Evolutionary conservation across 2,888 invertebrate genomes (phyloP), one percentile per base, ranked within the genome.

Genomic region (Trypoxylon attenuatum): DNA sequence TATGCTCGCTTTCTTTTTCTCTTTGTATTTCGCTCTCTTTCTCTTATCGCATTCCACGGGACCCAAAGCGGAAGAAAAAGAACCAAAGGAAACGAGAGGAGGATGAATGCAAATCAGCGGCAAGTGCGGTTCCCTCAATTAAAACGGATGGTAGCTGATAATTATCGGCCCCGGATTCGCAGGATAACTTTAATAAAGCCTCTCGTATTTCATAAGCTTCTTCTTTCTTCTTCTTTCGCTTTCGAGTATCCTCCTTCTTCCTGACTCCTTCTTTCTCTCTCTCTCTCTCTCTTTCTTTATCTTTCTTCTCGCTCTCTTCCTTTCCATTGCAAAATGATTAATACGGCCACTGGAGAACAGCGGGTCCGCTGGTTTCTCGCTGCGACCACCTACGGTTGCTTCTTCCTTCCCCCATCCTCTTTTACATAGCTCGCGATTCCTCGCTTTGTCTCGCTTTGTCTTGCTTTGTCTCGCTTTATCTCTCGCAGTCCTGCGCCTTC

Each of bases 141-240:
- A 72, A 72, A 69, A 66, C 63, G 55, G 65, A 60, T 67, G 71
- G 69, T 71, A 72, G 71, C 69, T 52, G 71, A 73, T 76, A 77
- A 79, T 77, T 77, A 79, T 76, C 70, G 64, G 51, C 54, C 51
- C 46, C 33, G 54, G 33, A 63, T 68, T 73, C 72, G 71, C 76
- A 74, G 76, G 76, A 81, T 79, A 73, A 73, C 69, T 78, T 78
- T 79, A 81, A 81, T 78, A 78, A 80, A 80, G 77, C 73, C 73
- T 76, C 77, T 78, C 79, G 80, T 79, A 80, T 81, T 81, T 82
- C 77, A 79, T 68, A 55, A 61, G 54, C 43, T 46, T 29, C 47
- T 39, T 52, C 56, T 68, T 64, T 53, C 33, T 33, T 6, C 27
- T 27, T 27, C 27, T 27, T n/a, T 27, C 27, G 2, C 27, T 63